Base-by-base conservation (phyloP, 1,140 invertebrate genomes). In the Geopemphigus sp. region DNA sequence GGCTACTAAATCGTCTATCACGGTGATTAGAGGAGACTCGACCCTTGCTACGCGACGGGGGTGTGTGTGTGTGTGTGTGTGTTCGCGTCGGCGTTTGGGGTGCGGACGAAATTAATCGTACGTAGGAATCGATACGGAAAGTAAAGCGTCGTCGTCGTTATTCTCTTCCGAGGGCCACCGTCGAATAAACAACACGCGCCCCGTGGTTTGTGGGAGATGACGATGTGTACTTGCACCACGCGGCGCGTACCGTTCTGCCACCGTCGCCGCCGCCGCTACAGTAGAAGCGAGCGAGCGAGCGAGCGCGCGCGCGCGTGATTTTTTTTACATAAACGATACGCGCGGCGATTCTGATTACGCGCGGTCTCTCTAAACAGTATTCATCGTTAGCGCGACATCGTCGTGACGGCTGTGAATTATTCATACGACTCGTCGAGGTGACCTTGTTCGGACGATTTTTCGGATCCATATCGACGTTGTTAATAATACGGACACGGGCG, bases 111-210 rank as follows among this genome's bases (percentile, higher is more conserved):
- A 39, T 8, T 39, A 39, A 39, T 39, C 32, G 32, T 39, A 39
- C 24, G 47, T n/a, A 26, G 14, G 22, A 61, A 78, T 78, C 74
- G 74, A 78, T 78, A 78, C 61, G 74, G 57, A 78, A 78, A 78
- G 50, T 61, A 78, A 78, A n/a, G n/a, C n/a, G n/a, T n/a, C n/a
- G n/a, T n/a, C n/a, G n/a, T n/a, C n/a, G n/a, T 78, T 57, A 24
- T 26, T 78, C 61, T 78, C 74, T 78, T 78, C 24, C 19, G 74
- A 78, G 74, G 39, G 74, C 61, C n/a, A n/a, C n/a, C n/a, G n/a
- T n/a, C n/a, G n/a, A n/a, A n/a, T n/a, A n/a, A n/a, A n/a, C n/a
- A n/a, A n/a, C n/a, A n/a, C n/a, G n/a, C n/a, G n/a, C n/a, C n/a
- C n/a, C n/a, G n/a, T n/a, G n/a, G n/a, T n/a, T n/a, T n/a, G n/a